Percentiles rank a stretch among this genome's conserved stretches.
phyloP scores from a whole-genome alignment of 2,797 vertebrate genomes.

The Melanotaenia boesemani region DNA sequence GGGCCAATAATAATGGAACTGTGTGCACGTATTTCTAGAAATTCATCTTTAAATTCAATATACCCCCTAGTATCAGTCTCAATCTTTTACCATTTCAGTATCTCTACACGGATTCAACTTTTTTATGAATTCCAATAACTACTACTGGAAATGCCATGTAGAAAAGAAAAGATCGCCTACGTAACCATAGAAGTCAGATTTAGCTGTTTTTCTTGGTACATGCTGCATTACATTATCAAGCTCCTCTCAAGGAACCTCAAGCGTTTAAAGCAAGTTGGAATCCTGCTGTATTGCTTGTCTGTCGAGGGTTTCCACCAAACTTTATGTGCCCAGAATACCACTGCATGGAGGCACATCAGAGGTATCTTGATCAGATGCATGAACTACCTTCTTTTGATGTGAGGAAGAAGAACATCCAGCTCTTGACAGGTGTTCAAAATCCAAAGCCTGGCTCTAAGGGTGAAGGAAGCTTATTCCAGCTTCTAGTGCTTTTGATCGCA shows the following conservation, averaged over 20 bases:
- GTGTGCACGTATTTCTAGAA: constrained; percentile 8
- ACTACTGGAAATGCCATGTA: constrained; percentile 9
- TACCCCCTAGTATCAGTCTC: constrained; percentile 1
- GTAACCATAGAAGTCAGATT: constrained; percentile 5
- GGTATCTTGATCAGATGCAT: constrained; percentile 15
- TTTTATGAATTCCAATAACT: background rate
- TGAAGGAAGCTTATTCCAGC: constrained; percentile 6
- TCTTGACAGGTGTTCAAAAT: constrained; percentile 1
- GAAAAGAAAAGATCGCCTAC: constrained; percentile 23
- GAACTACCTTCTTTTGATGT: background rate
- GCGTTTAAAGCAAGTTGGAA: constrained; percentile 42
- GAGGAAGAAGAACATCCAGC: constrained; percentile 18
- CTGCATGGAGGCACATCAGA: background rate
- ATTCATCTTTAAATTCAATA: constrained; percentile 7
- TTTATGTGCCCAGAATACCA: constrained; percentile 27
- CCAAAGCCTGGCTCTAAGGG: background rate
- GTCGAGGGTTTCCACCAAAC: constrained; percentile 23
- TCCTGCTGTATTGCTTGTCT: constrained; percentile 27
- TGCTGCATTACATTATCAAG: constrained; percentile 17
- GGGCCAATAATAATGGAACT: background rate
- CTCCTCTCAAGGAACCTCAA: constrained; percentile 38
- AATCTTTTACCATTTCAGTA: constrained; percentile 37
- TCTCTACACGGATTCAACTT: constrained; percentile 14
- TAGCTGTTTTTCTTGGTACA: constrained; percentile 34
- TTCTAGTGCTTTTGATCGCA: constrained; percentile 6